Conservation (phyloP, 1,140 invertebrate genomes). For the Atta texana region DNA sequence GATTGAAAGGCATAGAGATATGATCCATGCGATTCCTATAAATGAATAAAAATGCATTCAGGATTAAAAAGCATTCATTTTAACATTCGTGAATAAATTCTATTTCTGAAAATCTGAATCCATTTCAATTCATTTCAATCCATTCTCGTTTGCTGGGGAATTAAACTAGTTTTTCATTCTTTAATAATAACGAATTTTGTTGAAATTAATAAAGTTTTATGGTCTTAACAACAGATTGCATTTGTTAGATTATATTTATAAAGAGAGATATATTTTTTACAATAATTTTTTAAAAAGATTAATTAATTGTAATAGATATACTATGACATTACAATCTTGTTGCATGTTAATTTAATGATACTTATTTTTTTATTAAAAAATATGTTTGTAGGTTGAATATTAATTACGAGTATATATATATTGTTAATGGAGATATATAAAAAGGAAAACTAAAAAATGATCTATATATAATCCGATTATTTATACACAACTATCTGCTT, state of each 20-base stretch:
- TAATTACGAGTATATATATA: neutral
- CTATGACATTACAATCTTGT: neutral
- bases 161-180: neutral
- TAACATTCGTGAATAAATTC: too few species aligned
- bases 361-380: neutral
- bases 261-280: neutral
- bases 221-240: neutral
- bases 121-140: too few species aligned
- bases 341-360: neutral
- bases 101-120: too few species aligned
- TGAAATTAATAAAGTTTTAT: neutral
- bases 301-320: neutral
- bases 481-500: neutral
- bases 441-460: neutral
- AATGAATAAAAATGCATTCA: too few species aligned
- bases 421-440: neutral
- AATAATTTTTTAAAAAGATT: neutral
- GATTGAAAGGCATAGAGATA: too few species aligned
- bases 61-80: too few species aligned
- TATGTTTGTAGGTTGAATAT: neutral
- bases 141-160: neutral
- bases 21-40: too few species aligned
- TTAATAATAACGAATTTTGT: neutral
- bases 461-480: neutral
- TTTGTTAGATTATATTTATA: neutral